Evolutionary conservation across 2,797 vertebrate species (phyloP), one percentile per base, ranked within the genome.

Genomic region (Cheirogaleus major): DNA sequence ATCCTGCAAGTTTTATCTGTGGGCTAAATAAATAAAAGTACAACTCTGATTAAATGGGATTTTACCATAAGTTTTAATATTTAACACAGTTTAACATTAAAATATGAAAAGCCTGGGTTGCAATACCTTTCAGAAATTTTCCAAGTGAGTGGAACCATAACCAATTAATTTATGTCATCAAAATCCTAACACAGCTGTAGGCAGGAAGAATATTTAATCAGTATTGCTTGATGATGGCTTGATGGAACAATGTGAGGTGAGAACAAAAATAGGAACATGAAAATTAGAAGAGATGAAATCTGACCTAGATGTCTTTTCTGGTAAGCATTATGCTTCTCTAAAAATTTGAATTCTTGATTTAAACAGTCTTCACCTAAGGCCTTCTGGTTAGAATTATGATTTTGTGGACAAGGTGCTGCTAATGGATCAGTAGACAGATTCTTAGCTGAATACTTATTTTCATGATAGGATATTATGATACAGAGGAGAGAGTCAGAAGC

Each of bases 131-230:
- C 83, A 95, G 70, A 95, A 89, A 94, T 45, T 89, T 97, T 97
- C 89, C 89, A 96, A 97, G 81, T 94, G 75, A 97, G 89, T 97
- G 52, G 61, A 97, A 97, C 89, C 65, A 89, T 85, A 96, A 76
- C 83, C 91, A 96, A 96, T 97, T 97, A 97, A 96, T 98, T 97
- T 94, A 92, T 79, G 86, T 93, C 80, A 97, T 95, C 93, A 95
- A 95, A 97, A 93, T 93, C 63, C 59, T 93, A 91, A 96, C 89
- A 94, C 59, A 95, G 70, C 79, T 96, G 52, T 94, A 96, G 83
- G 75, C 91, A 93, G 50, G 52, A 43, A 38, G 78, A 96, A 97
- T 92, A 78, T 48, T 93, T 97, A 89, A 95, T 95, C 83, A 65
- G 96, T 41, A 65, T 35, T 69, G 25, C 94, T 81, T 96, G 95